Conservation (phyloP, 2,113 vertebrate species). For the Trogon melanurus region DNA sequence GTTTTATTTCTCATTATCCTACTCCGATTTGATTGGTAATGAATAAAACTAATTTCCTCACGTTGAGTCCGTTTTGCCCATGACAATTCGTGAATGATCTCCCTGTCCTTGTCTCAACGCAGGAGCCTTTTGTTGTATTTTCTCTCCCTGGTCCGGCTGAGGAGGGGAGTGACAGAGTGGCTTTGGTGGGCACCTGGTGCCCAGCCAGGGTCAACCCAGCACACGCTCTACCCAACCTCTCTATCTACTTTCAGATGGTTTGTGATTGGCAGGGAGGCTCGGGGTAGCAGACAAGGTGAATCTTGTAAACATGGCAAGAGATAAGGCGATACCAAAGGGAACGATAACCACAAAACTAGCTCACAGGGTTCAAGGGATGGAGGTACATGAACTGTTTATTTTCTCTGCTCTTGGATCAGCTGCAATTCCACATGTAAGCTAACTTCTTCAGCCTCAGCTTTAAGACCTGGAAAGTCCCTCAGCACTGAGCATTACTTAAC, state of each 20-base stretch:
- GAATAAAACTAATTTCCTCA: no score
- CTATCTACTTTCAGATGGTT: neutral
- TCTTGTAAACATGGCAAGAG: conserved; percentile 51
- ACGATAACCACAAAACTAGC: conserved; percentile 31
- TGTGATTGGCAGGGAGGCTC: conserved; percentile 29
- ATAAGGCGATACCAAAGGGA: conserved; percentile 13
- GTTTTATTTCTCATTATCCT: no score
- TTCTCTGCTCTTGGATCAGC: conserved; percentile 51
- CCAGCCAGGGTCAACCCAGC: neutral
- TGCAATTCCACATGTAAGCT: conserved; percentile 53
- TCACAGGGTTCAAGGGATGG: conserved; percentile 37
- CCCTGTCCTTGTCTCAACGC: neutral
- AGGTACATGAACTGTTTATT: conserved; percentile 35
- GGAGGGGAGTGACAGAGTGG: neutral
- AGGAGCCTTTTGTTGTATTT: neutral
- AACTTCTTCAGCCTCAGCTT: neutral
- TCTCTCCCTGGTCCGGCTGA: neutral
- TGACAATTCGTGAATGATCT: no score
- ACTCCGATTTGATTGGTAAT: no score
- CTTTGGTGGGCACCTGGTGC: neutral
- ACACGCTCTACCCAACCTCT: neutral
- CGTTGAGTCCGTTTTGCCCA: no score
- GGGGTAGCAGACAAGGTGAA: conserved; percentile 42
- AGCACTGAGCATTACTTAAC: conserved; percentile 45
- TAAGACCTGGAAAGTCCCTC: conserved; percentile 64